Evolutionary conservation across 2,888 invertebrate species (phyloP), one percentile per base, ranked within the genome.

Genomic region (Tachina lurida): DNA sequence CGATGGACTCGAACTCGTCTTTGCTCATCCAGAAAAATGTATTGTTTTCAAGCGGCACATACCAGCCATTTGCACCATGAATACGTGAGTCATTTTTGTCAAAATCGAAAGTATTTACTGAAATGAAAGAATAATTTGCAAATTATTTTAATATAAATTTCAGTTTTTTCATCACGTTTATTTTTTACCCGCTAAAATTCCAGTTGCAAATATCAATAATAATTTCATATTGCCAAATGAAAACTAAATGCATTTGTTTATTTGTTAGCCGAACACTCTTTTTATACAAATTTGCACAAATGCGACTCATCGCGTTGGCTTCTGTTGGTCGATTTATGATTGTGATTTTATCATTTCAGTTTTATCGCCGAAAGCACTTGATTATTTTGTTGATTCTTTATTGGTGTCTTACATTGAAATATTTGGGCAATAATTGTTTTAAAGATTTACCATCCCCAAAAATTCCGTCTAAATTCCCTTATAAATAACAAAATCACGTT

Each of bases 61-160:
- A 88, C 88, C 88, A 88, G 15, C 88, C 88, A 54, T 87, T 88
- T 58, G 87, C 87, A 17, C 88, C 88, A 73, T 87, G 60, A n/a
- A 83, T 71, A 7, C 79, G 87, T 1, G 49, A 52, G 2, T 58
- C 56, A 7, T 89, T 88, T 47, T 84, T 58, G 2, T 31, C 54
- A 31, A 76, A 73, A 15, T 56, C 17, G 1, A 54, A 52, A 19
- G 83, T 71, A 12, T 41, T 39, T 13, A 71, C 86, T 75, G 43
- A 43, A 76, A 58, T 12, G 1, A 7, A 15, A 54, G 56, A 39
- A 2, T 52, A 7, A 41, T 8, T 70, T 15, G 31, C 31, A 31
- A 3, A 56, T 45, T n/a, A 17, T 2, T 7, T 41, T 45, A 10
- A 22, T 15, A 31, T 7, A 22, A 1, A 13, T 58, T 19, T 3